A percentile compares a stretch with the other conserved stretches of the same genome.
phyloP scores from a whole-genome alignment of 2,888 invertebrate species.

The Uropetala carovei region DNA sequence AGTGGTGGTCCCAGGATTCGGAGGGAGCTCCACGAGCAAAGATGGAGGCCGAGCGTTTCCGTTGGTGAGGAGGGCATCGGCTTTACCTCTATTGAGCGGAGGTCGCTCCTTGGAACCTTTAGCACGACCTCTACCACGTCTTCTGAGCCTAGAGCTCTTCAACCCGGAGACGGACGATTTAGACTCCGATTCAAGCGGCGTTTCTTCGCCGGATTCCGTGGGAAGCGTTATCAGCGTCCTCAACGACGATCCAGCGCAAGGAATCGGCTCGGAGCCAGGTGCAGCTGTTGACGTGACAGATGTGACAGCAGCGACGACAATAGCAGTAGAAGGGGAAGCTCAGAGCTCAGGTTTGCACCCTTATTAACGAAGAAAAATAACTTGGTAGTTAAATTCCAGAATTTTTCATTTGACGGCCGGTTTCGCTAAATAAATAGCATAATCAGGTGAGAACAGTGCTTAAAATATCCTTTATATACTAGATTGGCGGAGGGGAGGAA shows the following conservation, averaged over 20 bases:
- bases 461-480: too few relatives aligned
- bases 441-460: too few relatives aligned
- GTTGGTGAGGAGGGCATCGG: slow-evolving; percentile 83
- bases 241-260: slow-evolving; percentile 78
- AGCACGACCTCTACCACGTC: slow-evolving; percentile 81
- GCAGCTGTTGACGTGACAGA: neutral
- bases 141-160: slow-evolving; percentile 89
- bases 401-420: too few relatives aligned
- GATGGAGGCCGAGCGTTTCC: slow-evolving; percentile 79
- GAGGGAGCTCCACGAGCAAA: slow-evolving; percentile 72
- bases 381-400: too few relatives aligned
- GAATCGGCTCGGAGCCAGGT: neutral
- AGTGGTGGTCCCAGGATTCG: slow-evolving; percentile 84
- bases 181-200: slow-evolving; percentile 92
- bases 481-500: too few relatives aligned
- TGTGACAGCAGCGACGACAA: neutral
- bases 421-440: too few relatives aligned
- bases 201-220: slow-evolving; percentile 91
- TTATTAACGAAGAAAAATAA: too few relatives aligned
- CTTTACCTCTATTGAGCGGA: slow-evolving; percentile 69
- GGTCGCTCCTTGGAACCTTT: slow-evolving; percentile 70
- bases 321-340: neutral
- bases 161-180: slow-evolving; percentile 94
- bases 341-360: slow-evolving; percentile 5
- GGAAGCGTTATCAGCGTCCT: slow-evolving; percentile 91